Base-by-base conservation (phyloP, 2,888 invertebrate genomes). In the Gasteruption jaculator region DNA sequence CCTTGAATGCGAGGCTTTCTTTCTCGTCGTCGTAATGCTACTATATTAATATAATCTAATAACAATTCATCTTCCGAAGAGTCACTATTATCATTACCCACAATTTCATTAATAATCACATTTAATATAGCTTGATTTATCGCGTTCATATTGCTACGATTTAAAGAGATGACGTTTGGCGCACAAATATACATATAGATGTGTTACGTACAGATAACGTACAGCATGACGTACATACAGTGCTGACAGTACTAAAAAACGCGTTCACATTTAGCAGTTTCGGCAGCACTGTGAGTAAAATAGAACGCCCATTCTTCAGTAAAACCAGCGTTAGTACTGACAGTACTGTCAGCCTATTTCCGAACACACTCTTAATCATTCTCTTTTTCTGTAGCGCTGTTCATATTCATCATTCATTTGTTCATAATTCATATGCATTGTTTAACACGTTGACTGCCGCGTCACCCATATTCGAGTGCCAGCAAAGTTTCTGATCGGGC, bases 261-360 rank as follows among this genome's bases (percentile, higher is more conserved):
- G 36, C 36, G 36, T 38, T 30, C 38, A 6, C 22, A 30, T 30
- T 27, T 27, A 29, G 12, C 25, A 35, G 12, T 26, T 7, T 10
- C 11, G 36, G 2, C 38, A 30, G 19, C 30, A 3, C 38, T 38
- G 30, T 30, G 15, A 30, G 38, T 30, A 36, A 25, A 36, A 25
- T n/a, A 36, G 15, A 12, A 30, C 10, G 4, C 2, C 19, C 7
- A 38, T 30, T 25, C 19, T 10, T 24, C 15, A 25, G 15, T 25
- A 16, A 36, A n/a, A n/a, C n/a, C n/a, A n/a, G n/a, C n/a, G n/a
- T n/a, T n/a, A n/a, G n/a, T n/a, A n/a, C n/a, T n/a, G n/a, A n/a
- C n/a, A n/a, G n/a, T n/a, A n/a, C n/a, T n/a, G n/a, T n/a, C n/a
- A n/a, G n/a, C n/a, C n/a, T n/a, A n/a, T n/a, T n/a, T n/a, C n/a